These are phyloP conservation scores for Meta bourneti DNA, from an alignment of 2,888 invertebrate species.

Conservation along the genomic window DNA sequence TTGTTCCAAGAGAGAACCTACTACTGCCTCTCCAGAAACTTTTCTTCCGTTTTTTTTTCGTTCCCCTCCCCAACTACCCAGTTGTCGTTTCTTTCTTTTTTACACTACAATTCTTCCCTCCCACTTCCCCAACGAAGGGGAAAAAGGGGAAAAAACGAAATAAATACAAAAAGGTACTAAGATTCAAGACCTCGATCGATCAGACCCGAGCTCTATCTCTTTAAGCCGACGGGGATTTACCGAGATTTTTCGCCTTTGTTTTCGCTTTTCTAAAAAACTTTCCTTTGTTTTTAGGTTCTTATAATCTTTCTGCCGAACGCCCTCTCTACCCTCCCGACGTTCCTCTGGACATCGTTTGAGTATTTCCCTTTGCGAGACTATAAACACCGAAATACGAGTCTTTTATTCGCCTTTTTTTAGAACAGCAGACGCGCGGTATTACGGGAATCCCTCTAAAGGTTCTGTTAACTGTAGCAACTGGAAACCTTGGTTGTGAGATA, in stretches of 20 bases:
- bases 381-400: not conserved
- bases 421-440: not conserved
- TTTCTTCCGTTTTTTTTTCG: constrained; percentile 9
- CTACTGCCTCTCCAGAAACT: constrained; percentile 35
- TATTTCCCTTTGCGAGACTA: not conserved
- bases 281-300: constrained; percentile 2
- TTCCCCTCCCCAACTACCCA: not conserved
- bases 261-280: constrained; percentile 51
- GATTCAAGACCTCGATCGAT: constrained; percentile 49
- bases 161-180: constrained; percentile 24
- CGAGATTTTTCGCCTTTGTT: constrained; percentile 68
- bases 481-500: not conserved
- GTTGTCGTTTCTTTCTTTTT: constrained; percentile 26
- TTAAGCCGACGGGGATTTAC: constrained; percentile 65
- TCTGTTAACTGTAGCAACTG: not conserved
- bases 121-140: not conserved
- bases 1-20: constrained; percentile 36
- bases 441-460: not conserved
- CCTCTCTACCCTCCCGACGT: not conserved
- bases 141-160: constrained; percentile 11
- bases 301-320: not conserved
- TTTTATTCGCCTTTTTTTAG: not conserved
- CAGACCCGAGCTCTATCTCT: constrained; percentile 45
- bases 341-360: not conserved
- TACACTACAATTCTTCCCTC: not conserved